Percentiles rank a stretch among this genome's conserved stretches.
Evolutionary conservation across 23 tunicate species (phyloP).

Genomic region (Halocynthia aurantium): DNA sequence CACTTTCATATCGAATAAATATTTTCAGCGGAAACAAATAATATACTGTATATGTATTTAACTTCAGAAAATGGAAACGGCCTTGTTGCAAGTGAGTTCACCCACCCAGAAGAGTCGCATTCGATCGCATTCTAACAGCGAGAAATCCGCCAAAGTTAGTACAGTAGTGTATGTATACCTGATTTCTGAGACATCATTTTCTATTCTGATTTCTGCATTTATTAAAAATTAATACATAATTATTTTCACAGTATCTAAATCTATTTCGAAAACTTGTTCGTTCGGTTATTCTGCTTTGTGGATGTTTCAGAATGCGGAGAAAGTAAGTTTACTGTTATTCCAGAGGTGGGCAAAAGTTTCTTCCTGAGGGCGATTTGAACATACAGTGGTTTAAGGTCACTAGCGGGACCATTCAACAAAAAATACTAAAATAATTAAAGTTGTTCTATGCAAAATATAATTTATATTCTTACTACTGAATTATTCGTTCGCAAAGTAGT

Average conservation of each 20-base stretch:
- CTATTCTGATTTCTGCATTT: neutral
- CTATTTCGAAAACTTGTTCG: constrained; percentile 30
- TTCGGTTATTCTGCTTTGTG: constrained; percentile 26
- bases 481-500: too few relatives aligned
- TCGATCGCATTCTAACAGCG: constrained; percentile 1
- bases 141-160: neutral
- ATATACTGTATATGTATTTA: too few relatives aligned
- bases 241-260: constrained; percentile 9
- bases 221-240: neutral
- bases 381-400: too few relatives aligned
- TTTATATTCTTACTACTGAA: too few relatives aligned
- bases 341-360: too few relatives aligned
- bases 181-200: neutral
- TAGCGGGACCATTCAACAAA: too few relatives aligned
- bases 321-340: constrained; percentile 19
- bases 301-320: constrained; percentile 29
- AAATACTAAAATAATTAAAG: too few relatives aligned
- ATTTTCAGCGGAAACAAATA: too few relatives aligned
- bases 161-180: neutral
- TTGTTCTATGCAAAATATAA: too few relatives aligned
- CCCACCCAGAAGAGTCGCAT: neutral
- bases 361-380: too few relatives aligned
- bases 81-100: neutral
- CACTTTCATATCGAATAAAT: too few relatives aligned
- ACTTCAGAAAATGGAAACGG: constrained; percentile 34